These are phyloP conservation scores for Thalassarche chlororhynchos DNA, from an alignment of 2,113 vertebrate species.

Conservation along the genomic window DNA sequence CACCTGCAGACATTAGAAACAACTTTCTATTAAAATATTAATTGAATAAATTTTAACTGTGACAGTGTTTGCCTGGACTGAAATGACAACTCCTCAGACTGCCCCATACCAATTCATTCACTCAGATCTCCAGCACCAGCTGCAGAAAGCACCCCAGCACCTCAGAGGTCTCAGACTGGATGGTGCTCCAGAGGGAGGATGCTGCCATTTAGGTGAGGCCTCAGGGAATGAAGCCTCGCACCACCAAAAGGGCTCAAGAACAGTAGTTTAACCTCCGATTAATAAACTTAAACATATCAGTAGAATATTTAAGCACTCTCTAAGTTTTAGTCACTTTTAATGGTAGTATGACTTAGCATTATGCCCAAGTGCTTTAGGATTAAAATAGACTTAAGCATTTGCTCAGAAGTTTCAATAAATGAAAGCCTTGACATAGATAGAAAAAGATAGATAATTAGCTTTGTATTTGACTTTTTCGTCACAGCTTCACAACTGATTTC, in stretches of 20 bases:
- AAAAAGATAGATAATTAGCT: neutral
- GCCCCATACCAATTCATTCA: neutral
- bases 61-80: neutral
- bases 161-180: neutral
- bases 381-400: neutral
- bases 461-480: neutral
- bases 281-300: neutral
- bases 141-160: neutral
- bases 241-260: neutral
- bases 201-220: neutral
- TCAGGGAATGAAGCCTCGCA: neutral
- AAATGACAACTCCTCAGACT: neutral
- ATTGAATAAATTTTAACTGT: neutral
- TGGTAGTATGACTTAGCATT: neutral
- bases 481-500: neutral
- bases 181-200: neutral
- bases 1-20: neutral
- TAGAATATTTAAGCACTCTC: neutral
- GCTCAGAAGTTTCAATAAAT: neutral
- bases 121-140: neutral
- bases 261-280: neutral
- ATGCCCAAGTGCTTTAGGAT: neutral
- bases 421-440: neutral
- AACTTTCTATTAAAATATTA: neutral
- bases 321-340: neutral